Base-by-base conservation (phyloP, 2,888 invertebrate genomes). In the Ellobium chinense region DNA sequence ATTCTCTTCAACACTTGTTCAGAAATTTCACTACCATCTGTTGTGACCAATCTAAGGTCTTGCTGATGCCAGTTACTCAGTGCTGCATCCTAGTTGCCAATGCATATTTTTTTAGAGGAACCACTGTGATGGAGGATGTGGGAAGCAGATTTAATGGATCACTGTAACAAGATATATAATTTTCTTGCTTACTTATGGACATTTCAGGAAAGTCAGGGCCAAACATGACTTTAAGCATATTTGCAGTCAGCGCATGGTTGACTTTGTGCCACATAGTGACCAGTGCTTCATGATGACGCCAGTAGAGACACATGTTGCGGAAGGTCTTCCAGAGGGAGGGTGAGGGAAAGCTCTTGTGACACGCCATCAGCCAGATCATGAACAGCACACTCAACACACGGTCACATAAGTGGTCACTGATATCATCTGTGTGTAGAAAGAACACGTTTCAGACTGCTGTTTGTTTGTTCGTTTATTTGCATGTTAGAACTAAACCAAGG, bases 271-370 rank as follows among this genome's bases (percentile, higher is more conserved):
- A 98, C 91, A 99, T 98, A 92, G 97, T 97, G 36, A 98, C 95
- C 9, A 99, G 94, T 54, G 98, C 97, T 82, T 97, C 95, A 82
- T 98, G 96, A 94, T 99, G 99, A 18, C 99, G 95, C 98, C 99
- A 99, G 90, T 96, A 96, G 89, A 96, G 95, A 93, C 98, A 98
- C 89, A 97, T 97, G 93, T 98, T 97, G 88, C 97, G 95, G 84
- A 99, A 94, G 0, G 98, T 98, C 92, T 98, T 97, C 98, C 98
- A 99, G 85, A 98, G 94, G 0, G 98, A 97, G 7, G 99, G 99
- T 3, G 98, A 96, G 0, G 99, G 99, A 94, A 99, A 99, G 91
- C 97, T 97, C 84, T 95, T 94, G 74, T 95, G 94, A 90, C 96
- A 96, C 2, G 96, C 95, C 69, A 96, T 93, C 74, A 96, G 91